A percentile compares a stretch with the other conserved stretches of the same genome.
Conservation (phyloP, 2,888 invertebrate species). For the Epinotia brunnichana region DNA sequence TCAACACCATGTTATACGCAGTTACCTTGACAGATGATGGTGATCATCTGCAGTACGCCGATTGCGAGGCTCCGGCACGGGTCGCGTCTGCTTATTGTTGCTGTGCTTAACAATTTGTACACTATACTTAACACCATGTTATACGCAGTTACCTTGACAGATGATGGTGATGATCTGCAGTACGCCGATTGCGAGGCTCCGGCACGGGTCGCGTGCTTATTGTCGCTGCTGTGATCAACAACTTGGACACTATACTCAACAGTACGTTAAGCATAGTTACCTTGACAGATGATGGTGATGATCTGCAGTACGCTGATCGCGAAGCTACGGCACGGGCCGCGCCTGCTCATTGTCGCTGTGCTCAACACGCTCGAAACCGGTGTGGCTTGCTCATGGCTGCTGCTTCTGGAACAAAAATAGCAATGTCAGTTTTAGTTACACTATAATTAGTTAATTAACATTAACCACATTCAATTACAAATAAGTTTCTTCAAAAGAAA, state of each 20-base stretch:
- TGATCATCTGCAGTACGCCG: conserved; percentile 84
- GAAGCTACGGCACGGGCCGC: conserved; percentile 76
- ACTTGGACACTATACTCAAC: conserved; percentile 11
- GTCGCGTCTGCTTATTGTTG: conserved; percentile 69
- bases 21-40: conserved; percentile 83
- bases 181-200: conserved; percentile 82
- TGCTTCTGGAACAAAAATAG: conserved; percentile 34
- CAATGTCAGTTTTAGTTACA: too few species aligned
- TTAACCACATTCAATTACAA: too few species aligned
- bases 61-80: conserved; percentile 80
- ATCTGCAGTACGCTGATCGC: conserved; percentile 85
- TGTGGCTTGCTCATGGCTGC: conserved; percentile 43
- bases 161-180: conserved; percentile 84
- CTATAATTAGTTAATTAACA: too few species aligned
- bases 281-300: conserved; percentile 85
- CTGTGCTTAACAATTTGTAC: conserved; percentile 48
- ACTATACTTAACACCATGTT: too few species aligned
- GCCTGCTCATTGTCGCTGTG: conserved; percentile 66
- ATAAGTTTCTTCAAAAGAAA: too few species aligned
- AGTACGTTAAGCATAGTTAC: conserved; percentile 54
- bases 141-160: conserved; percentile 77
- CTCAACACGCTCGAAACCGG: conserved; percentile 50
- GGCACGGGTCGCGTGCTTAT: conserved; percentile 73
- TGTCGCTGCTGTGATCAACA: conserved; percentile 54
- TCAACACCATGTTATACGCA: not conserved